A percentile compares a stretch with the other conserved stretches of the same genome.
Evolutionary conservation across 2,113 vertebrate genomes (phyloP).

Genomic region (Malurus melanocephalus): DNA sequence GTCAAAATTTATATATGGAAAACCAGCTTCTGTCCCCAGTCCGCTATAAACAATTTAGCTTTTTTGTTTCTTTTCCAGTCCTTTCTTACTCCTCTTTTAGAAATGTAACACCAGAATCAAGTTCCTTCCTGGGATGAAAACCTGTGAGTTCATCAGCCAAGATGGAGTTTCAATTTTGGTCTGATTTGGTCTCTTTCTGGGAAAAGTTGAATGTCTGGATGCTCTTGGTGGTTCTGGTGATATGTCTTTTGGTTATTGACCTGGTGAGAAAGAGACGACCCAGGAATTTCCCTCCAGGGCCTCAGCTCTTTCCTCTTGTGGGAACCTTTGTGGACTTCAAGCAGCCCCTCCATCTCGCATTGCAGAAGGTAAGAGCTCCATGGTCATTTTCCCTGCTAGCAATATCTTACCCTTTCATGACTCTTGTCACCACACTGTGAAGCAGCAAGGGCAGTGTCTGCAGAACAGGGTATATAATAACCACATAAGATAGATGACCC

Average conservation of each 20-base stretch:
- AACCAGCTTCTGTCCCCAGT: background rate
- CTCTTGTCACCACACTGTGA: background rate
- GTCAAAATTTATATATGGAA: background rate
- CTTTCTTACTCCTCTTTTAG: background rate
- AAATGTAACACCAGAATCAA: background rate
- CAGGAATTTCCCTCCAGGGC: slow-evolving; percentile 69
- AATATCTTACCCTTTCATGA: background rate
- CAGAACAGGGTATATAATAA: background rate
- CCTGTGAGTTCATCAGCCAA: background rate
- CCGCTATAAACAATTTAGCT: background rate
- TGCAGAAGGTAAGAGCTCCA: slow-evolving; percentile 66
- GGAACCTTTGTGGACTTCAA: slow-evolving; percentile 64
- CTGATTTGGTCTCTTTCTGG: background rate
- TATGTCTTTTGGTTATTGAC: slow-evolving; percentile 65
- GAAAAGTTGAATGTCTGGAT: slow-evolving; percentile 36
- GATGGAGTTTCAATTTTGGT: slow-evolving; percentile 36
- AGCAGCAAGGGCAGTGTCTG: background rate
- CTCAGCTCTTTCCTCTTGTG: slow-evolving; percentile 55
- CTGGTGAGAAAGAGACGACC: slow-evolving; percentile 69
- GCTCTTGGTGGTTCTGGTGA: slow-evolving; percentile 61
- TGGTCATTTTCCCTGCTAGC: background rate
- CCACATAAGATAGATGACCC: fast-evolving
- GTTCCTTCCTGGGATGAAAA: background rate
- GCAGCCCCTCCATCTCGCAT: slow-evolving; percentile 26
- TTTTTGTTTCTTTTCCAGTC: background rate